Percentiles rank a stretch among this genome's conserved stretches.
These are phyloP conservation scores for Heterotis niloticus DNA, from an alignment of 2,113 vertebrate genomes.

Conservation along the genomic window DNA sequence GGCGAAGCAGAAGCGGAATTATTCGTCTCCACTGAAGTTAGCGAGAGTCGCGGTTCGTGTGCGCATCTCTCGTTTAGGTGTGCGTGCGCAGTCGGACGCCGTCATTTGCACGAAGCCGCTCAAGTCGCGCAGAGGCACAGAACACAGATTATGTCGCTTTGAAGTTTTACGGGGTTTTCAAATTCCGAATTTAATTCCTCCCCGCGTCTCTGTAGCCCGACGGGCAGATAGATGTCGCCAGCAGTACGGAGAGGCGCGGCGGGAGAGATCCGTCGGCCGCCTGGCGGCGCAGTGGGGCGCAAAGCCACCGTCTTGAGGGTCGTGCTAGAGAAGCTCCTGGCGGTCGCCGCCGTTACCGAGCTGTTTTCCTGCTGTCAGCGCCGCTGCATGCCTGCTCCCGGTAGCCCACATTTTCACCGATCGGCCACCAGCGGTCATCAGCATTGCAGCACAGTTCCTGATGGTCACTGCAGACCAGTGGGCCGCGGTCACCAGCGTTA, in stretches of 20 bases:
- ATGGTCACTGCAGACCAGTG: too few species aligned
- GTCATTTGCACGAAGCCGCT: constrained; percentile 25
- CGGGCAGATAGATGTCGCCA: constrained; percentile 35
- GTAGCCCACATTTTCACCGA: too few species aligned
- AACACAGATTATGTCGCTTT: constrained; percentile 24
- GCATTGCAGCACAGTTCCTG: too few species aligned
- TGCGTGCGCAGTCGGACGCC: constrained; percentile 11
- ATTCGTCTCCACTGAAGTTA: neutral
- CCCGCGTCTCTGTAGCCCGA: constrained; percentile 29
- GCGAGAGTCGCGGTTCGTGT: neutral
- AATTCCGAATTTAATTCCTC: constrained; percentile 31
- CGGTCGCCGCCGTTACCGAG: too few species aligned
- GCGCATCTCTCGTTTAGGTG: neutral
- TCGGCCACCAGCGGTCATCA: too few species aligned
- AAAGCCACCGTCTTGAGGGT: neutral
- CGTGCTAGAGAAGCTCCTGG: neutral
- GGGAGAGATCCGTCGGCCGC: neutral
- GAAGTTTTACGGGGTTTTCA: constrained; percentile 24
- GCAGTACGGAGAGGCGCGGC: constrained; percentile 20
- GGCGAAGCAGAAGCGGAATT: neutral
- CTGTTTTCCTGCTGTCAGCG: neutral
- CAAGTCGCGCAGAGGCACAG: constrained; percentile 7
- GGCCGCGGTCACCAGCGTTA: too few species aligned
- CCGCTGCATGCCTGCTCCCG: too few species aligned
- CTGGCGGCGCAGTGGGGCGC: neutral